Evolutionary conservation across 2,113 vertebrate species (phyloP).

Genomic region (Larimichthys crocea): DNA sequence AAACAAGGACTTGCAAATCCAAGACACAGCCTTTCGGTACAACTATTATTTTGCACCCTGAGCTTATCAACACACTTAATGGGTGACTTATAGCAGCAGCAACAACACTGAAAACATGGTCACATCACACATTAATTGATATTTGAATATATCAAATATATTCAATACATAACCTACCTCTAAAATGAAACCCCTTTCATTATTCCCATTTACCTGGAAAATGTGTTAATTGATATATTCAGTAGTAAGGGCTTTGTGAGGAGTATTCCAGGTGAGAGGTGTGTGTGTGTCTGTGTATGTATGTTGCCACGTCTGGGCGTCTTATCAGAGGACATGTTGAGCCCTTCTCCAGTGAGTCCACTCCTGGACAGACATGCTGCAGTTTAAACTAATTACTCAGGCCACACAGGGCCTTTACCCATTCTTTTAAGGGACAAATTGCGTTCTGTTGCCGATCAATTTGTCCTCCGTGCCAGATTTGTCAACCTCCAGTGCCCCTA

Average conservation of each 20-base stretch:
- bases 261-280: constrained; percentile 24
- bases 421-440: constrained; percentile 78
- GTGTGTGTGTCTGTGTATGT: constrained; percentile 4
- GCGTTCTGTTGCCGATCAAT: constrained; percentile 76
- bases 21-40: too few relatives aligned
- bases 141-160: too few relatives aligned
- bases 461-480: constrained; percentile 78
- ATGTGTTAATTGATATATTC: constrained; percentile 45
- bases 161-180: too few relatives aligned
- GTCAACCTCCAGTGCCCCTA: constrained; percentile 72
- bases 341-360: constrained; percentile 42
- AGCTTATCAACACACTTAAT: too few relatives aligned
- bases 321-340: constrained; percentile 63
- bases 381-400: constrained; percentile 78
- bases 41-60: too few relatives aligned
- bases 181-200: neutral
- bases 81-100: too few relatives aligned
- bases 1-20: too few relatives aligned
- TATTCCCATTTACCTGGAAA: constrained; percentile 18
- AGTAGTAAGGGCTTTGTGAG: constrained; percentile 17
- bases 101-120: too few relatives aligned
- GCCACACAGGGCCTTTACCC: constrained; percentile 59
- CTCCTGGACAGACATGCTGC: constrained; percentile 55
- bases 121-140: too few relatives aligned
- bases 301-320: constrained; percentile 27